phyloP scores from a whole-genome alignment of 2,113 vertebrate species.

The Gobius niger region DNA sequence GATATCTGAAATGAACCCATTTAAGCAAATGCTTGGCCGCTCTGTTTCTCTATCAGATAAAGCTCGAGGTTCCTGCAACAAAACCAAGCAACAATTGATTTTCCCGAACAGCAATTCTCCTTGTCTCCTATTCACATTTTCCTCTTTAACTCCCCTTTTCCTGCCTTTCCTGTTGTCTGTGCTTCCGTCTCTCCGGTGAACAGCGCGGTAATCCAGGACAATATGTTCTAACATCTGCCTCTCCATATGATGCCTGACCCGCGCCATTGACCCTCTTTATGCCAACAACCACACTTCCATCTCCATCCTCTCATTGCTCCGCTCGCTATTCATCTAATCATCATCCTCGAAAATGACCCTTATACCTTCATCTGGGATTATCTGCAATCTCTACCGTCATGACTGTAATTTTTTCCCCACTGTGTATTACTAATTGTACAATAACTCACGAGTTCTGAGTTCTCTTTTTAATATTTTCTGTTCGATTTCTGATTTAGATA shows the following conservation, averaged over 20 bases:
- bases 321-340: slow-evolving; percentile 48
- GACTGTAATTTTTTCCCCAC: slow-evolving; percentile 38
- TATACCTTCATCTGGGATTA: slow-evolving; percentile 30
- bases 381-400: slow-evolving; percentile 15
- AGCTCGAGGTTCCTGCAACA: slow-evolving; percentile 16
- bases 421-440: no score
- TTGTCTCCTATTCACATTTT: slow-evolving; percentile 33
- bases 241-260: slow-evolving; percentile 86
- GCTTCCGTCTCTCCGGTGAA: slow-evolving; percentile 73
- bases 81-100: slow-evolving; percentile 56
- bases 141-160: slow-evolving; percentile 40
- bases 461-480: no score
- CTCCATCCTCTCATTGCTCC: slow-evolving; percentile 21
- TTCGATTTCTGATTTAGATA: no score
- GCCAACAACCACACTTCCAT: slow-evolving; percentile 45
- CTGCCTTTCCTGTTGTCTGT: slow-evolving; percentile 45
- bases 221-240: slow-evolving; percentile 96
- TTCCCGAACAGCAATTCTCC: slow-evolving; percentile 36
- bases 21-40: slow-evolving; percentile 33
- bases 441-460: no score
- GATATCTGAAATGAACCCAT: slow-evolving; percentile 34
- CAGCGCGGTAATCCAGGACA: slow-evolving; percentile 81
- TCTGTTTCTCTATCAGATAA: slow-evolving; percentile 48
- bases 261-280: slow-evolving; percentile 85
- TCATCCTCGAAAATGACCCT: slow-evolving; percentile 46